phyloP scores from a whole-genome alignment of 2,888 invertebrate species.

The Thera britannica region DNA sequence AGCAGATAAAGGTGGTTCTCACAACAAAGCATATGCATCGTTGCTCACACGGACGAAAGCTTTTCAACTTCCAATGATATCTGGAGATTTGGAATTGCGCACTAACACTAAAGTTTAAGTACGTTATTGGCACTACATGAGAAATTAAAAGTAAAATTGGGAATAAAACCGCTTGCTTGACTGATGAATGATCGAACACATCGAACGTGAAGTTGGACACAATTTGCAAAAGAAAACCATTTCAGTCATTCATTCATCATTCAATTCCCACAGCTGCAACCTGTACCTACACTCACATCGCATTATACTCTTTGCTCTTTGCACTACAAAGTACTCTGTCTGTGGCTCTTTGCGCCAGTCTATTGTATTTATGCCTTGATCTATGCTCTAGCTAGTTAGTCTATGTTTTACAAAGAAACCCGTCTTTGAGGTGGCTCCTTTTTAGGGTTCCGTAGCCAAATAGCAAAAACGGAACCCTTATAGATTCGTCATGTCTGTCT shows the following conservation, averaged over 20 bases:
- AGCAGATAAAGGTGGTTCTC: conserved; percentile 84
- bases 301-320: too few species aligned
- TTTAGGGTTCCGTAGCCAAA: too few species aligned
- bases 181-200: conserved; percentile 81
- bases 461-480: too few species aligned
- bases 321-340: too few species aligned
- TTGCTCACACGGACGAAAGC: conserved; percentile 69
- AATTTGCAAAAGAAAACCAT: conserved; percentile 14
- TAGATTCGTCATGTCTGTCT: too few species aligned
- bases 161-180: conserved; percentile 79
- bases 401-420: too few species aligned
- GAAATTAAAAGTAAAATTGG: conserved; percentile 69
- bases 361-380: too few species aligned
- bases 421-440: too few species aligned
- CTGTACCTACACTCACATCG: conserved; percentile 4
- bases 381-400: too few species aligned
- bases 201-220: conserved; percentile 72
- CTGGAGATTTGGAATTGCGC: conserved; percentile 52
- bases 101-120: conserved; percentile 59
- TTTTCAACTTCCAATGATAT: conserved; percentile 58
- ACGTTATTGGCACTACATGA: conserved; percentile 71
- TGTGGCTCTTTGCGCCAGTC: too few species aligned
- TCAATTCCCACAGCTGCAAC: background rate
- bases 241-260: conserved; percentile 13
- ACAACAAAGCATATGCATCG: conserved; percentile 84